A percentile compares a stretch with the other conserved stretches of the same genome.
Evolutionary conservation across 2,113 vertebrate genomes (phyloP).

Genomic region (Elachura formosa): DNA sequence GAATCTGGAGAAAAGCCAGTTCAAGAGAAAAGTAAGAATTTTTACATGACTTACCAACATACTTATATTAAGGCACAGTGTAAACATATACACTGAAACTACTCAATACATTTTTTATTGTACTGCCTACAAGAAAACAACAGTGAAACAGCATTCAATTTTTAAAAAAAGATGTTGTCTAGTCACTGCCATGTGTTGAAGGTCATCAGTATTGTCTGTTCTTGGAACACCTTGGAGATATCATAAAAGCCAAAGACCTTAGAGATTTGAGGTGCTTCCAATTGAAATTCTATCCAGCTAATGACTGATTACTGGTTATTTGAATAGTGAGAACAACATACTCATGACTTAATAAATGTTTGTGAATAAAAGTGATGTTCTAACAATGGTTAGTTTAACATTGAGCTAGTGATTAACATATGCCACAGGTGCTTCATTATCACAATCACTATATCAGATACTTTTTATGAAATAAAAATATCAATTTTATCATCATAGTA

Average conservation of each 20-base stretch:
- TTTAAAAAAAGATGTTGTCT: not conserved
- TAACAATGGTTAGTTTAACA: not conserved
- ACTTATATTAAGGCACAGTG: not conserved
- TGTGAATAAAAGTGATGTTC: not conserved
- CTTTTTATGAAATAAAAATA: not conserved
- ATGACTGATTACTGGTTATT: not conserved
- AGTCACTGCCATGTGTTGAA: not conserved
- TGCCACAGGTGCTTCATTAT: not conserved
- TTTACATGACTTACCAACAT: not conserved
- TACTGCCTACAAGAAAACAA: not conserved
- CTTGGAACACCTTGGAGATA: not conserved
- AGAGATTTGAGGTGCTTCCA: not conserved
- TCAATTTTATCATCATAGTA: not conserved
- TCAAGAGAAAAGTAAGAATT: not conserved
- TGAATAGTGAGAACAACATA: not conserved
- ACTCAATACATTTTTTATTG: not conserved
- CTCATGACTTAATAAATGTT: not conserved
- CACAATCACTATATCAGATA: not conserved
- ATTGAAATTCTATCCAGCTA: not conserved
- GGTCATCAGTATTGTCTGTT: not conserved
- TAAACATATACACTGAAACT: not conserved
- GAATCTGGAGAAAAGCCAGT: not conserved
- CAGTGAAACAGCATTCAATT: not conserved
- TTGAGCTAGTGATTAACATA: not conserved
- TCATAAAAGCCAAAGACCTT: not conserved